These are phyloP conservation scores for Epinephelus coioides DNA, from an alignment of 2,797 vertebrate species.

Conservation along the genomic window DNA sequence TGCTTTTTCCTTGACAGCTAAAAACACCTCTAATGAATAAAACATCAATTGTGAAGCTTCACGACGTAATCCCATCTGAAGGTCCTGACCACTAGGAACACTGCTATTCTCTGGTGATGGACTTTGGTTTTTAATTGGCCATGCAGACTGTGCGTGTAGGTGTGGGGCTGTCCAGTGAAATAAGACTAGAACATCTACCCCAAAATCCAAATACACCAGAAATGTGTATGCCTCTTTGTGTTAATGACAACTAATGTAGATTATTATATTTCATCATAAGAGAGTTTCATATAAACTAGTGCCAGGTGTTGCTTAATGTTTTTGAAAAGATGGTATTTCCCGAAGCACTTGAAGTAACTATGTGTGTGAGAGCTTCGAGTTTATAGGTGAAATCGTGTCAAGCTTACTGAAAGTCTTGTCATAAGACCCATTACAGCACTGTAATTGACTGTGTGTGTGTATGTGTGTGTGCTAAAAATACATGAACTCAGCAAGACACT, in stretches of 20 bases:
- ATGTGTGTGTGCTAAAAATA: conserved; percentile 64
- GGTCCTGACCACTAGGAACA: conserved; percentile 41
- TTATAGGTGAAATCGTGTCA: conserved; percentile 42
- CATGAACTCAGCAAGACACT: conserved; percentile 62
- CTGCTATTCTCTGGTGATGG: conserved; percentile 41
- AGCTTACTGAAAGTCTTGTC: conserved; percentile 32
- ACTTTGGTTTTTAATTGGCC: conserved; percentile 38
- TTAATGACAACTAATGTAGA: neutral
- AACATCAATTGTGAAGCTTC: conserved; percentile 55
- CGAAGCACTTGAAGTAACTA: conserved; percentile 2
- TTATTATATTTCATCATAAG: neutral
- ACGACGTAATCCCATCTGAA: conserved; percentile 70
- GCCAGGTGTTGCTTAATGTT: neutral
- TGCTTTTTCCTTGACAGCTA: conserved; percentile 59
- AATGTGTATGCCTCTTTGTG: neutral
- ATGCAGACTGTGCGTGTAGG: neutral
- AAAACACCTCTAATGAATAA: conserved; percentile 73
- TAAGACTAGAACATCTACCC: neutral
- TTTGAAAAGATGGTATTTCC: neutral
- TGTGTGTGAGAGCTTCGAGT: neutral
- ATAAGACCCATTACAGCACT: conserved; percentile 19
- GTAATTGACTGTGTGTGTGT: conserved; percentile 21
- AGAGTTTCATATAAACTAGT: no score
- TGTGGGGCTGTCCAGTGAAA: neutral
- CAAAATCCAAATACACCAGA: neutral